Percentiles rank a stretch among this genome's conserved stretches.
These are phyloP conservation scores for Tympanoctomys barrerae DNA, from an alignment of 2,797 vertebrate species.

Conservation along the genomic window DNA sequence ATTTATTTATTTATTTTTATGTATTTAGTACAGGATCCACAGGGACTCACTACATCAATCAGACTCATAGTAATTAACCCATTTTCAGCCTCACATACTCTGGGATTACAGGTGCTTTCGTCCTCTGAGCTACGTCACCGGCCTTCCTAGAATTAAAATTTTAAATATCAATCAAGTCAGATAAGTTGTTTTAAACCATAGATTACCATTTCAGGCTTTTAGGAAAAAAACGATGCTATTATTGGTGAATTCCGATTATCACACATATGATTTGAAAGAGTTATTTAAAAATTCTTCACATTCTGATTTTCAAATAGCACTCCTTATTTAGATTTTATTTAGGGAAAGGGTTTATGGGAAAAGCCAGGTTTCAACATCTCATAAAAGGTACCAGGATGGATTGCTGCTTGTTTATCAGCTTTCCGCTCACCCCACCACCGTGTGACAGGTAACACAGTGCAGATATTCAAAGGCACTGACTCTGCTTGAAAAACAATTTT, in stretches of 20 bases:
- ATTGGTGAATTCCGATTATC: not conserved
- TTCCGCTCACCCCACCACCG: not conserved
- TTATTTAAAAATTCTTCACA: not conserved
- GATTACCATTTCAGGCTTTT: not conserved
- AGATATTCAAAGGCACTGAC: not conserved
- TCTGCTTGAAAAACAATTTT: not conserved
- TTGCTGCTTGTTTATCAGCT: not conserved
- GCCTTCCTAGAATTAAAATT: not conserved
- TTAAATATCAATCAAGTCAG: not conserved
- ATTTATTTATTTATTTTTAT: too few species aligned
- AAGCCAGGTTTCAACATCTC: not conserved
- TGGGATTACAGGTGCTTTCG: too few species aligned
- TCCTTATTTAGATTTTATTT: not conserved
- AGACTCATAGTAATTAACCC: too few species aligned
- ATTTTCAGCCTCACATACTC: too few species aligned
- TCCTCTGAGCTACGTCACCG: too few species aligned
- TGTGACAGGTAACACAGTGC: fast-evolving
- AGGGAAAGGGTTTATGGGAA: not conserved
- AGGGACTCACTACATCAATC: too few species aligned
- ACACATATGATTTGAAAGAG: not conserved
- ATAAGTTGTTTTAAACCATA: not conserved
- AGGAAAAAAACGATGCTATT: not conserved
- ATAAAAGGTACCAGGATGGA: not conserved
- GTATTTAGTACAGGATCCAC: too few species aligned
- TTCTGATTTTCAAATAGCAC: not conserved